Evolutionary conservation across 2,113 vertebrate species (phyloP).

Genomic region (Alaudala cheleensis): DNA sequence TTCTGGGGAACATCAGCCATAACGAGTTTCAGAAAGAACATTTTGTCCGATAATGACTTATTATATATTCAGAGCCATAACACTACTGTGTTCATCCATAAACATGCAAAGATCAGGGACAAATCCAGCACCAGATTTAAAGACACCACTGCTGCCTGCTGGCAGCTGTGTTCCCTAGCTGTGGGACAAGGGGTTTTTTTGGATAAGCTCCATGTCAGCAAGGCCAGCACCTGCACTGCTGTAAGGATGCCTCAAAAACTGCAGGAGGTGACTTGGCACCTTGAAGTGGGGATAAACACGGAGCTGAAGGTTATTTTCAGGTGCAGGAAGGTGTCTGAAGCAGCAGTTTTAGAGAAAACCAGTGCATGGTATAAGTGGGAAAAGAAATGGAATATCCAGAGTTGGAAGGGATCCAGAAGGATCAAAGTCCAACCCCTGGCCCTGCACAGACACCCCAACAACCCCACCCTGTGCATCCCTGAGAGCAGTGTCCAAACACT

Average conservation of each 20-base stretch:
- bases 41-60: conserved; percentile 25
- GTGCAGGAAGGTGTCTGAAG: not conserved
- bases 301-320: not conserved
- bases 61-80: conserved; percentile 21
- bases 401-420: not conserved
- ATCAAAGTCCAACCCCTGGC: fast-evolving
- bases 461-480: not conserved
- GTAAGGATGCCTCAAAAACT: not conserved
- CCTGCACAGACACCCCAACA: not conserved
- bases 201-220: not conserved
- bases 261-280: not conserved
- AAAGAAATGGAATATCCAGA: not conserved
- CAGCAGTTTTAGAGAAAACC: not conserved
- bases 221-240: not conserved
- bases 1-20: conserved; percentile 15
- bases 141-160: not conserved
- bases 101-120: not conserved
- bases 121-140: not conserved
- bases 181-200: not conserved
- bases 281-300: not conserved
- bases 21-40: conserved; percentile 1
- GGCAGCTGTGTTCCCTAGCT: not conserved
- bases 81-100: not conserved
- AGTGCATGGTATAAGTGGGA: not conserved
- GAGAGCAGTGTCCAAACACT: fast-evolving